Evolutionary conservation across 2,113 vertebrate genomes (phyloP).

Genomic region (Brachyhypopomus occidentalis): DNA sequence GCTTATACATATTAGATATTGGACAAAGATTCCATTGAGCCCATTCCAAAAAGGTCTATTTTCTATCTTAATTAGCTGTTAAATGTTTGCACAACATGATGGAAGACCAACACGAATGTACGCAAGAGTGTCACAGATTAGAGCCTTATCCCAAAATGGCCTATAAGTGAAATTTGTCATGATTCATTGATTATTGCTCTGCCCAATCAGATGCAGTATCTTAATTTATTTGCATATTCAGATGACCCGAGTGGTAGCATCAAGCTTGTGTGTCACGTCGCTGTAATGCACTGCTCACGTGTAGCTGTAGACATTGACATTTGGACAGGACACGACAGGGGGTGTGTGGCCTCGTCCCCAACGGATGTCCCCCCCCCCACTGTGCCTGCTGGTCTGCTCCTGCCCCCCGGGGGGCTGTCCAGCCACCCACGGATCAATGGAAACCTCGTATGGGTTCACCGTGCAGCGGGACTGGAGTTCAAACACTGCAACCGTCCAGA

Average conservation of each 20-base stretch:
- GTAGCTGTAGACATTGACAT: neutral
- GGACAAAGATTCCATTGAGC: neutral
- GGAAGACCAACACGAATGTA: too few relatives aligned
- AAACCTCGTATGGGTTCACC: conserved; percentile 63
- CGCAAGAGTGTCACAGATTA: neutral
- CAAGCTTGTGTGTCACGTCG: neutral
- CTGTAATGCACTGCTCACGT: neutral
- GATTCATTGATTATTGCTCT: conserved; percentile 73
- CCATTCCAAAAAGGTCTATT: neutral
- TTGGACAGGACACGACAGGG: conserved; percentile 57
- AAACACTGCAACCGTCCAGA: conserved; percentile 51
- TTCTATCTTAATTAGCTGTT: too few relatives aligned
- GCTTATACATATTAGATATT: neutral
- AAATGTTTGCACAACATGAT: too few relatives aligned
- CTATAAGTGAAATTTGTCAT: conserved; percentile 74
- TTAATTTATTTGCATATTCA: neutral
- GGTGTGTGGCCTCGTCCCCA: conserved; percentile 58
- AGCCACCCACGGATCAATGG: conserved; percentile 75
- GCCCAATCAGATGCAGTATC: neutral
- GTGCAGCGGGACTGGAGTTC: conserved; percentile 53
- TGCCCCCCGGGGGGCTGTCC: conserved; percentile 69
- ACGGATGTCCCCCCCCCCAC: conserved; percentile 56
- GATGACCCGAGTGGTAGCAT: neutral
- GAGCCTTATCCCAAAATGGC: conserved; percentile 44
- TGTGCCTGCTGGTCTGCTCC: conserved; percentile 74